These are phyloP conservation scores for Athalia circularis DNA, from an alignment of 2,888 invertebrate genomes.

Conservation along the genomic window DNA sequence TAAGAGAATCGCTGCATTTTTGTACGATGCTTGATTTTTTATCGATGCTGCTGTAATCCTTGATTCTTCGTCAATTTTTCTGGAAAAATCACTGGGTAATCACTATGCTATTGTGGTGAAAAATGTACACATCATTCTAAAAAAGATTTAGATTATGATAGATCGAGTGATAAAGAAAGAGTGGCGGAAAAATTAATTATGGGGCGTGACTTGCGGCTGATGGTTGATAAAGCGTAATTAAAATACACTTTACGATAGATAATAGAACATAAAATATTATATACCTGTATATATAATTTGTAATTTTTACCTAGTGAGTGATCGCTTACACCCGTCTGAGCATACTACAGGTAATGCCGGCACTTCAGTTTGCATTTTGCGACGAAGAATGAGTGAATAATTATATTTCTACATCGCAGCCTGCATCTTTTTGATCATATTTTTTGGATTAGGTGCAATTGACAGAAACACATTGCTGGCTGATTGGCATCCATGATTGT, in stretches of 20 bases:
- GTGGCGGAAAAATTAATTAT: background rate
- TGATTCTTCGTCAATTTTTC: conserved; percentile 60
- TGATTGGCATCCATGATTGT: conserved; percentile 67
- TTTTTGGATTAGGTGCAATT: conserved; percentile 46
- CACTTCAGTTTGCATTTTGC: conserved; percentile 70
- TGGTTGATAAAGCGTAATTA: background rate
- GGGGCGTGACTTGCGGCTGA: background rate
- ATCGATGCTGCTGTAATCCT: conserved; percentile 57
- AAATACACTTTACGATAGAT: conserved; percentile 17
- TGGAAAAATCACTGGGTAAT: conserved; percentile 51
- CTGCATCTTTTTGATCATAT: conserved; percentile 36
- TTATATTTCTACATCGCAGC: conserved; percentile 33
- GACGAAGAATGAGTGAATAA: conserved; percentile 35
- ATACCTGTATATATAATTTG: background rate
- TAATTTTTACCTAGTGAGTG: conserved; percentile 62
- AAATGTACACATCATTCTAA: background rate
- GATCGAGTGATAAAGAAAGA: background rate
- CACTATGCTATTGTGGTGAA: background rate
- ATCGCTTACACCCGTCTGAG: conserved; percentile 61
- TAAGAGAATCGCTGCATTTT: conserved; percentile 57
- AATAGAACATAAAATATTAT: conserved; percentile 4
- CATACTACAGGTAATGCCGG: conserved; percentile 68
- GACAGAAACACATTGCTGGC: conserved; percentile 55
- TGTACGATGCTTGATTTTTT: conserved; percentile 58
- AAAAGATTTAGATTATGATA: background rate